These are phyloP conservation scores for Chiridota heheva DNA, from an alignment of 35 echinoderm and acorn worm species.

Conservation along the genomic window DNA sequence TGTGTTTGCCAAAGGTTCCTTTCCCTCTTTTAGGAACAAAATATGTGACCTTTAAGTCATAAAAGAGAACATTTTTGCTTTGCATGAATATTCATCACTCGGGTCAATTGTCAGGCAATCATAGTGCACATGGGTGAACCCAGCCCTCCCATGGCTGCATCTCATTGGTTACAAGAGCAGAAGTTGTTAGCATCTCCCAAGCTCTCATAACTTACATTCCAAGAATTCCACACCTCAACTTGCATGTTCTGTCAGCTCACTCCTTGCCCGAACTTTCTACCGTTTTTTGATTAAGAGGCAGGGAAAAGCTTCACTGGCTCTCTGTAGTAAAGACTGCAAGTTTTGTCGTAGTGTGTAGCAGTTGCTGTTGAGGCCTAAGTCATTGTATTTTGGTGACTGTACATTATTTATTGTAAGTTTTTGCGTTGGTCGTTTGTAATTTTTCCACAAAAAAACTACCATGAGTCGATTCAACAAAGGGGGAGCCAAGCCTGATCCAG, in stretches of 20 bases:
- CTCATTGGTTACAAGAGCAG: conserved; percentile 44
- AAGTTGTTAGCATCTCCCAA: conserved; percentile 16
- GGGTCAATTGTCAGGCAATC: too few relatives aligned
- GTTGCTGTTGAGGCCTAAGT: neutral
- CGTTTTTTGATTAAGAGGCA: too few relatives aligned
- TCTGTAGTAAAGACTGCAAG: too few relatives aligned
- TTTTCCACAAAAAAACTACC: conserved; percentile 6
- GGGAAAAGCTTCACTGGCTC: too few relatives aligned
- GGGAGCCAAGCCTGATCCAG: conserved; percentile 20
- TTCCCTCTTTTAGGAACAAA: too few relatives aligned
- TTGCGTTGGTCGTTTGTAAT: conserved; percentile 5
- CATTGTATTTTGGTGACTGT: conserved; percentile 20
- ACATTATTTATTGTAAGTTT: neutral
- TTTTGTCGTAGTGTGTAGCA: conserved; percentile 16
- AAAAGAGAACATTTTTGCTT: too few relatives aligned
- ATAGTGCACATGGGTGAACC: too few relatives aligned
- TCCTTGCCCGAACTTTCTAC: too few relatives aligned
- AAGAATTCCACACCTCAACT: conserved; percentile 20
- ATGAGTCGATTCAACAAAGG: conserved; percentile 53
- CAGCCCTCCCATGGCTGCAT: conserved; percentile 48
- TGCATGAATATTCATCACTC: too few relatives aligned
- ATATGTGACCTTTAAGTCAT: too few relatives aligned
- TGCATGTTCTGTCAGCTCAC: conserved; percentile 26
- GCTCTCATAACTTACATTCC: conserved; percentile 49
- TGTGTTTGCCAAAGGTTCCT: too few relatives aligned